Evolutionary conservation across 2,797 vertebrate genomes (phyloP), one percentile per base, ranked within the genome.

Genomic region (Mormyrus proboscirostris): DNA sequence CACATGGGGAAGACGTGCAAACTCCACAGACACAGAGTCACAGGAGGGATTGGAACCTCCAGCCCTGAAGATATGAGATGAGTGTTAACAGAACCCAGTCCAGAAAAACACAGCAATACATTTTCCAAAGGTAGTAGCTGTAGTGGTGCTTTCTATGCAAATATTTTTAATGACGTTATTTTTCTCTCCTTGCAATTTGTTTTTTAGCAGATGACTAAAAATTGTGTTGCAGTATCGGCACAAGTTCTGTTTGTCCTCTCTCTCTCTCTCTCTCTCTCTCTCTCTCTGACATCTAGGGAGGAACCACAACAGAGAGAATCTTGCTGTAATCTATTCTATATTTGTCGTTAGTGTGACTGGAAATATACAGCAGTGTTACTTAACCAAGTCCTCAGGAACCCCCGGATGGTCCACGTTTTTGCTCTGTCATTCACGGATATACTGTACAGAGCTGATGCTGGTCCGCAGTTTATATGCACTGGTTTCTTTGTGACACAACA

Each of bases 401-500:
- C 69, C 33, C 69, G 41, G 29, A 73, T 16, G 14, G 69, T 73
- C 29, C 12, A 19, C 14, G 0, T 38, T 73, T 73, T 16, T 73
- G 29, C 33, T 73, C 69, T 38, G 65, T 33, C 9, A 73, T 4
- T 73, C 65, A 73, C 25, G 14, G 25, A 16, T 73, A 33, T 62
- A 6, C 8, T 25, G 25, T 73, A 62, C 29, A 89, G 65, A 89
- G 62, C 88, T 86, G 62, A 89, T 90, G 89, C 90, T 82, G 89
- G 90, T 91, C 29, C 25, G 89, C 84, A 91, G 49, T 86, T 51
- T 85, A 53, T 89, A 76, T 86, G 88, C 47, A 84, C 69, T 85
- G 19, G 16, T 87, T 38, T 57, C 38, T 49, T 44, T 6, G 14
- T 55, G 22, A 88, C 83, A 89, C 86, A 29, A 50, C 7, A 59